Evolutionary conservation across 2,888 invertebrate genomes (phyloP).

Genomic region (Patella depressa): DNA sequence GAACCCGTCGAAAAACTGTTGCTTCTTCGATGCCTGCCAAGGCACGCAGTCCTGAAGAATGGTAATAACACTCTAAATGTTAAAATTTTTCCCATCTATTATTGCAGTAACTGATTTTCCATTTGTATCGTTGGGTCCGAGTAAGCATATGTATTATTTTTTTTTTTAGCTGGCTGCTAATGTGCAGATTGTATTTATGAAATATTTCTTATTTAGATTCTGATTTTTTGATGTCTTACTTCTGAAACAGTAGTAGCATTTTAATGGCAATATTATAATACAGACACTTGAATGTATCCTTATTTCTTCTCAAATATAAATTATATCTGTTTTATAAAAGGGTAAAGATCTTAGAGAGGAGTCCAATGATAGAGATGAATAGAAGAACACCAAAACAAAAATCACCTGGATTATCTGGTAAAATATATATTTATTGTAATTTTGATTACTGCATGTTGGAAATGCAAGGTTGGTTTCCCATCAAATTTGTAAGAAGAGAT

Average conservation of each 20-base stretch:
- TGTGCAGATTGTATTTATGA: no score
- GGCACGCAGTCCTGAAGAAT: conserved; percentile 53
- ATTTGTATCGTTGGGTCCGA: neutral
- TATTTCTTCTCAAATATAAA: no score
- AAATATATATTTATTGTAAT: neutral
- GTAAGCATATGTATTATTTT: conserved; percentile 1
- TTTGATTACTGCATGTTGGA: no score
- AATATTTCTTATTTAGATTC: no score
- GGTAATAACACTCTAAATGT: conserved; percentile 30
- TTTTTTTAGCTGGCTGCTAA: neutral
- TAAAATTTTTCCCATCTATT: neutral
- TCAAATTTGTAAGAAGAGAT: no score
- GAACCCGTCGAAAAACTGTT: conserved; percentile 42
- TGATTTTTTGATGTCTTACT: no score
- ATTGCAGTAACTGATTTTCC: conserved; percentile 2
- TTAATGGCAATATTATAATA: no score
- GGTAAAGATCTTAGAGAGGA: conserved; percentile 58
- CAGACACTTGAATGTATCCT: no score
- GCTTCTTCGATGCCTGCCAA: conserved; percentile 29
- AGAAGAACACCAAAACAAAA: conserved; percentile 49
- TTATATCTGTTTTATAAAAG: conserved; percentile 39
- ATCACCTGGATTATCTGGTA: conserved; percentile 22
- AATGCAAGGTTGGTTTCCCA: no score
- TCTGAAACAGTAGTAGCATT: no score
- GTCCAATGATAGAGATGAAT: conserved; percentile 67